Conservation (phyloP, 2,113 vertebrate genomes). For the Thalassoma bifasciatum region DNA sequence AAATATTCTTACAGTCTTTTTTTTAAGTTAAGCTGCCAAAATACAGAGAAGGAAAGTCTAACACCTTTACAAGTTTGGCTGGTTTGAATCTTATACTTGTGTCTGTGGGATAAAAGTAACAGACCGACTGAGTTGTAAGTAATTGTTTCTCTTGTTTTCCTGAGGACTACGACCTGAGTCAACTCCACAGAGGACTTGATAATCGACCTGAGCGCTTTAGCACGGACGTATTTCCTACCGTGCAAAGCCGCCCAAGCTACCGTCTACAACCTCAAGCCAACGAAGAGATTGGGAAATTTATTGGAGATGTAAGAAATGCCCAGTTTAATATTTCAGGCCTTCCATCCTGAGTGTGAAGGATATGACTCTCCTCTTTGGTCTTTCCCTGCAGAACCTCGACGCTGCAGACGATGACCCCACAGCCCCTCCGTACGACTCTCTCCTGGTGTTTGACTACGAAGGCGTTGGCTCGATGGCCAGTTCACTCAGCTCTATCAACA, state of each 20-base stretch:
- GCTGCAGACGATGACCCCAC: constrained; percentile 49
- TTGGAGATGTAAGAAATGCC: constrained; percentile 55
- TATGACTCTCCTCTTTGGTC: background rate
- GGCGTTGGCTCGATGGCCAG: constrained; percentile 25
- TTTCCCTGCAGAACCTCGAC: constrained; percentile 47
- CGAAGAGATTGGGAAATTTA: constrained; percentile 50
- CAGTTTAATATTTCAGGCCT: background rate
- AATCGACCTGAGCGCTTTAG: constrained; percentile 37
- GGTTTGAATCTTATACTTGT: background rate
- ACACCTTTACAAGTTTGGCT: background rate
- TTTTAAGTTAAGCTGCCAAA: background rate
- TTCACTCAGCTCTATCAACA: constrained; percentile 64
- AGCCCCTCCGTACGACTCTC: constrained; percentile 63
- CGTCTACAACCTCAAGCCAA: constrained; percentile 20
- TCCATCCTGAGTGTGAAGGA: no score
- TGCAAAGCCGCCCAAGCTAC: constrained; percentile 23
- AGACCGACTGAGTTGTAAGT: background rate
- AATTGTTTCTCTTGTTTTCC: background rate
- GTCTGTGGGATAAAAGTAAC: background rate
- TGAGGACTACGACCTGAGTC: constrained; percentile 59
- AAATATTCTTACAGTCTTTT: background rate
- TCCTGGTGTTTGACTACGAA: constrained; percentile 69
- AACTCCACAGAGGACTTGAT: constrained; percentile 57
- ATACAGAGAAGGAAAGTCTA: no score
- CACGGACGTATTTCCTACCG: constrained; percentile 41